Conservation (phyloP, 2,888 invertebrate species). For the Pegoplata infirma region DNA sequence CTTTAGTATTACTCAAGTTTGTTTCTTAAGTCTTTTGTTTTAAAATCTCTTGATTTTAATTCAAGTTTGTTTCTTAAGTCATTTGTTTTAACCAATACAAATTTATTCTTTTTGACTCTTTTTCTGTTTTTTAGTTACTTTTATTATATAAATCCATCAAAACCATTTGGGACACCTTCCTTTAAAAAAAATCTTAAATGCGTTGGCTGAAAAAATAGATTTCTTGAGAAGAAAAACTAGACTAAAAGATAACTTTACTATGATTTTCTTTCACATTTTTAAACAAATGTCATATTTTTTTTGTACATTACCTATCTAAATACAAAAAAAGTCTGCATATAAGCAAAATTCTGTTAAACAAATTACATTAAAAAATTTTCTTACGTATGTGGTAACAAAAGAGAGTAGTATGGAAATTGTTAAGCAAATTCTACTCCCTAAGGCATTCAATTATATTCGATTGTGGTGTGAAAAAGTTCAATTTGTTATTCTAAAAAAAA, state of each 20-base stretch:
- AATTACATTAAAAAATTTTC: conserved; percentile 39
- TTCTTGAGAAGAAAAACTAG: neutral
- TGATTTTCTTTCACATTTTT: neutral
- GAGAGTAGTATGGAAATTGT: neutral
- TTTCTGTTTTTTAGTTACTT: too few species aligned
- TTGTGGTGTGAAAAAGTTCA: conserved; percentile 76
- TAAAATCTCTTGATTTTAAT: too few species aligned
- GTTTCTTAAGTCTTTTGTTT: too few species aligned
- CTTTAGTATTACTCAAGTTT: too few species aligned
- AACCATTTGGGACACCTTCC: too few species aligned
- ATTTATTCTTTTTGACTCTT: too few species aligned
- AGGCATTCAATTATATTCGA: conserved; percentile 76
- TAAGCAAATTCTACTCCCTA: conserved; percentile 64
- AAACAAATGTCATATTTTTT: conserved; percentile 42
- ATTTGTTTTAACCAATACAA: too few species aligned
- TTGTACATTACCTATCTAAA: neutral
- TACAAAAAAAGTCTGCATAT: neutral
- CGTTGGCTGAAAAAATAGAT: conserved; percentile 26
- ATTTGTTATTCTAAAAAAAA: conserved; percentile 65
- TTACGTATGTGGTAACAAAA: too few species aligned
- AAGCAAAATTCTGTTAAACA: conserved; percentile 31
- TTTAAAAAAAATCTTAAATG: too few species aligned
- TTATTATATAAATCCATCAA: too few species aligned
- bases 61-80: too few species aligned
- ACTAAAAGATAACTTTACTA: neutral